Evolutionary conservation across 2,888 invertebrate species (phyloP).

Genomic region (Bruchidius siliquastri): DNA sequence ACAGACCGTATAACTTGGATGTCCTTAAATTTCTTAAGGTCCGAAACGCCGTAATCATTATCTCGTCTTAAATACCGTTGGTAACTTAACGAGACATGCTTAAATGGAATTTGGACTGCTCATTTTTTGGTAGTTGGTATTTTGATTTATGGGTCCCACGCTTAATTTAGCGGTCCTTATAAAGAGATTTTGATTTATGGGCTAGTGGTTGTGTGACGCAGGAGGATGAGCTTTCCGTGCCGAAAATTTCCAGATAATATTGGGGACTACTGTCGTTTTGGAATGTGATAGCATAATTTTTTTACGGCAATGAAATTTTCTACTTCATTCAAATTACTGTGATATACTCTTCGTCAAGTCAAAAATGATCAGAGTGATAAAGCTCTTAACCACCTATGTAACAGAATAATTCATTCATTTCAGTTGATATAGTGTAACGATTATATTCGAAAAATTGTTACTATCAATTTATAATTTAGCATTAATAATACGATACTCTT

Average conservation of each 20-base stretch:
- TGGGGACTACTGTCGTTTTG: background rate
- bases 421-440: background rate
- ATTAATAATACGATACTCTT: background rate
- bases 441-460: background rate
- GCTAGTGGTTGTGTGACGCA: background rate
- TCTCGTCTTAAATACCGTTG: background rate
- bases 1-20: background rate
- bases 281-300: background rate
- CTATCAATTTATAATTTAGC: background rate
- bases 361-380: too few relatives aligned
- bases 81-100: background rate
- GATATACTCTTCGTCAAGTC: too few relatives aligned
- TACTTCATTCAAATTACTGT: too few relatives aligned
- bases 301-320: too few relatives aligned
- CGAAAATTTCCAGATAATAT: background rate
- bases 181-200: background rate
- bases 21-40: background rate
- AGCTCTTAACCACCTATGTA: background rate
- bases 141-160: background rate
- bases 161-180: background rate
- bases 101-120: background rate
- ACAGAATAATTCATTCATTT: background rate
- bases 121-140: background rate
- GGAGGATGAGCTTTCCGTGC: background rate
- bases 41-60: background rate